phyloP scores from a whole-genome alignment of 2,797 vertebrate species.

The Emys orbicularis region DNA sequence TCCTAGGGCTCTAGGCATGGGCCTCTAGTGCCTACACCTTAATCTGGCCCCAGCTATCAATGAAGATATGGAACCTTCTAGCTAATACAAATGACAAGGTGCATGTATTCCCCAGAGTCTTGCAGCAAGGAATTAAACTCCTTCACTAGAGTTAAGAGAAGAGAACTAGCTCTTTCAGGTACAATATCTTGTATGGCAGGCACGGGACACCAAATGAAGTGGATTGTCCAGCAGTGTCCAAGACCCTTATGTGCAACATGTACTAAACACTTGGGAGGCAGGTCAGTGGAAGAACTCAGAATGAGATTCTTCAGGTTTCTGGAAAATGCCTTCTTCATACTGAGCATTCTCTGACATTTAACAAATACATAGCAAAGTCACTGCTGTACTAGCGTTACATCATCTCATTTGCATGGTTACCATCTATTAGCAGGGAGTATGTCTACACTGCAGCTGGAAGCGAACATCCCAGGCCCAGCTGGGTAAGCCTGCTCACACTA shows the following conservation, averaged over 20 bases:
- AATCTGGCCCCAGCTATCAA: accelerated
- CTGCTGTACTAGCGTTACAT: background rate
- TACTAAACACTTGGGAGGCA: background rate
- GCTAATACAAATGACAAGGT: accelerated
- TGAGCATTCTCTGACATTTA: background rate
- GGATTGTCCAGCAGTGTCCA: background rate
- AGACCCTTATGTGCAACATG: background rate
- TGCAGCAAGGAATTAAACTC: accelerated
- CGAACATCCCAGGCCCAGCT: too few species aligned
- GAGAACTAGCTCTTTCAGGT: background rate
- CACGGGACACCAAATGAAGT: background rate
- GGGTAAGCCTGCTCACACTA: too few species aligned
- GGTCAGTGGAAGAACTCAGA: background rate
- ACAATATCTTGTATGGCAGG: background rate
- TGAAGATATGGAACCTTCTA: background rate
- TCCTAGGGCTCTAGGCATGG: background rate
- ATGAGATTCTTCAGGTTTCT: background rate
- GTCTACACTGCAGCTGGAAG: too few species aligned
- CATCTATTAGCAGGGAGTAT: too few species aligned
- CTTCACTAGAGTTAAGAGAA: accelerated
- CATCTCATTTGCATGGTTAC: background rate
- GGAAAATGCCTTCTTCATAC: background rate
- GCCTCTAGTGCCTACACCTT: background rate
- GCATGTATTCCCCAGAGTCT: accelerated
- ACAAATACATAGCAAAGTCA: background rate